Evolutionary conservation across 2,888 invertebrate species (phyloP), one percentile per base, ranked within the genome.

Genomic region (Cephus pulcher): DNA sequence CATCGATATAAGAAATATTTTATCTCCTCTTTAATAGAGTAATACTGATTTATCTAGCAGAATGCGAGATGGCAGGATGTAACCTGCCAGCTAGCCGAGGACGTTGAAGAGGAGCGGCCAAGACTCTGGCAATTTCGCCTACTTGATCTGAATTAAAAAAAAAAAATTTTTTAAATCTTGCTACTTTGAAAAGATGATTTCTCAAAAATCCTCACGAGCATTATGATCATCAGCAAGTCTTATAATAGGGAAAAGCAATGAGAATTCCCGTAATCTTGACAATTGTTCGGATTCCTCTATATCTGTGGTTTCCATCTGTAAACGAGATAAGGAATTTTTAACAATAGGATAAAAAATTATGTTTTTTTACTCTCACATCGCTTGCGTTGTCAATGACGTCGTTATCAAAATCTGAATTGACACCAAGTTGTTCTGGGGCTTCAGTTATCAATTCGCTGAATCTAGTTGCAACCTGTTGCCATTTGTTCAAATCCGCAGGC

Each of bases 361-460:
- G 11, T 70, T 2, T 3, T 0, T 30, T 6, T 30, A 12, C 6
- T 70, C 35, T 30, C 79, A 84, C 81, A 69, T 70, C 79, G 12
- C 11, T 32, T 30, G 80, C 73, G 70, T 78, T 79, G 15, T 77
- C 78, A 74, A 78, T 75, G n/a, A 78, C 73, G 78, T 78, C 79
- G 4, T 76, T 69, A 73, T 78, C 76, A 40, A 77, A 78, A 77
- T 81, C 75, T 79, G 80, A 80, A 74, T 87, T 82, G 34, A 79
- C 69, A 37, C 79, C 79, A 70, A 88, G 82, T 76, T 86, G 84
- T 33, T 83, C 80, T 0, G 89, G 86, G 12, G 89, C 88, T 80
- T 87, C 88, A 34, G 86, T 88, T 78, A 89, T 89, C 70, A 89
- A 82, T 84, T 89, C 89, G 76, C 82, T 88, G 78, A 89, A 86